These are phyloP conservation scores for Arrhopalites spinosus DNA, from an alignment of 2,888 invertebrate genomes.

Conservation along the genomic window DNA sequence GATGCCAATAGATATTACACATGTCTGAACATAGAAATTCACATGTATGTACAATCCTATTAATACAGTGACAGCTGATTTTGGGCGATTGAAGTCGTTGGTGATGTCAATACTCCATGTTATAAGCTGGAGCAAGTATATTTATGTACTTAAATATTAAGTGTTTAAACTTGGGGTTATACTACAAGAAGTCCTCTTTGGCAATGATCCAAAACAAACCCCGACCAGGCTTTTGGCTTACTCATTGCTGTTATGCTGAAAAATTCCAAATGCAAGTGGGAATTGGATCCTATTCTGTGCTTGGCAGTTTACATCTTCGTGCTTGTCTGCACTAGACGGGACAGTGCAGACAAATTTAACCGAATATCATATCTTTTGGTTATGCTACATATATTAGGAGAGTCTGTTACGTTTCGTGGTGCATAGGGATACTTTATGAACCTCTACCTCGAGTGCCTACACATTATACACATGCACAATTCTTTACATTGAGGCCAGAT, in stretches of 20 bases:
- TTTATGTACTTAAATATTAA: too few species aligned
- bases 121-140: too few species aligned
- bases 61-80: too few species aligned
- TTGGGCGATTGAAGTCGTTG: too few species aligned
- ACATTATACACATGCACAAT: too few species aligned
- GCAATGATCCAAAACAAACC: neutral
- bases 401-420: neutral
- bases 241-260: neutral
- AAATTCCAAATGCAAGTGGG: conserved; percentile 2
- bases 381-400: too few species aligned
- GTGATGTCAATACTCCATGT: too few species aligned
- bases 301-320: neutral
- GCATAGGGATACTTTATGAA: neutral
- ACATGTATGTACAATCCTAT: too few species aligned
- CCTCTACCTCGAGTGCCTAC: neutral
- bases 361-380: neutral
- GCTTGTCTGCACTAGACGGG: neutral
- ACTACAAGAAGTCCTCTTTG: neutral
- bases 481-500: neutral
- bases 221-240: neutral
- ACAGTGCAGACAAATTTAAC: neutral
- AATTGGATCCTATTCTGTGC: neutral
- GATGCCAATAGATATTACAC: too few species aligned
- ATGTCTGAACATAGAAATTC: too few species aligned
- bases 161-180: too few species aligned